Evolutionary conservation across 2,888 invertebrate species (phyloP).

Genomic region (Acanthoscelides obtectus): DNA sequence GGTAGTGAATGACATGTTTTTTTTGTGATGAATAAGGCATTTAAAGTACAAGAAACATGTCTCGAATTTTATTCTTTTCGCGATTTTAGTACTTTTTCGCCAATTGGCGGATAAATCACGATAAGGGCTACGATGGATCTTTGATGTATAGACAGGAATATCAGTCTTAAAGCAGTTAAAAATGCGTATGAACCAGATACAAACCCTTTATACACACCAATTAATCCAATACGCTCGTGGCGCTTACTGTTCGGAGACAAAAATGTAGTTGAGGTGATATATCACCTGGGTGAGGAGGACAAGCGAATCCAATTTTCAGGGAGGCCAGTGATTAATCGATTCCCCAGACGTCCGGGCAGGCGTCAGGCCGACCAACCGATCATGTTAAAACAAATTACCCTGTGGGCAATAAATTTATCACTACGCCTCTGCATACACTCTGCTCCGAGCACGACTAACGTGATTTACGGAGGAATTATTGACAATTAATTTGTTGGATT

Average conservation of each 20-base stretch:
- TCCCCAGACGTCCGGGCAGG: not conserved
- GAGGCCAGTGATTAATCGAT: not conserved
- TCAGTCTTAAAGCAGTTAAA: not conserved
- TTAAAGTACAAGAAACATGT: too few relatives aligned
- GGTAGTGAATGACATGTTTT: too few relatives aligned
- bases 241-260: not conserved
- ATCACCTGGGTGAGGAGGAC: not conserved
- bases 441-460: not conserved
- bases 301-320: not conserved
- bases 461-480: constrained; percentile 14
- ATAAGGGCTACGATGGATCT: too few relatives aligned
- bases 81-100: too few relatives aligned
- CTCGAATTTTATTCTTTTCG: too few relatives aligned
- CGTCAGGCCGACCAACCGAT: not conserved
- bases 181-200: not conserved
- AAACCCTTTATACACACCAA: not conserved
- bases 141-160: too few relatives aligned
- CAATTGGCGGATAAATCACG: too few relatives aligned
- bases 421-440: not conserved
- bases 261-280: not conserved
- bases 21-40: too few relatives aligned
- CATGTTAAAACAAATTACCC: not conserved
- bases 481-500: constrained; percentile 17
- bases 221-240: not conserved
- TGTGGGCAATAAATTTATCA: not conserved